Evolutionary conservation across 2,113 vertebrate species (phyloP).

Genomic region (Opisthocomus hoazin): DNA sequence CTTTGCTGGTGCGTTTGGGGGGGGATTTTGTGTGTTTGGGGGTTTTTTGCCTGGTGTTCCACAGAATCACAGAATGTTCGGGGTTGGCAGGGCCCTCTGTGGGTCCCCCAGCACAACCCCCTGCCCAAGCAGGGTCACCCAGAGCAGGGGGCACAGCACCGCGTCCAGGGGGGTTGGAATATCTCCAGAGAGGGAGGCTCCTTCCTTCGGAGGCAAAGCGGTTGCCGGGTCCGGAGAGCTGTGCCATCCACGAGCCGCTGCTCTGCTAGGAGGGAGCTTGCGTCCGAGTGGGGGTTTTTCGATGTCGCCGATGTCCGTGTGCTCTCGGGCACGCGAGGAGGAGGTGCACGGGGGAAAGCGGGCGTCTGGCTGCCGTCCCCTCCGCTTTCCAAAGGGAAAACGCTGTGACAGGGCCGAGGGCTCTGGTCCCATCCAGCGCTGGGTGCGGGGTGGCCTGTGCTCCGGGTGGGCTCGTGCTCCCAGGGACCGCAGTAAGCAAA

Average conservation of each 20-base stretch:
- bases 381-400: background rate
- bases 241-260: accelerated
- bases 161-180: no score
- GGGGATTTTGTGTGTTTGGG: background rate
- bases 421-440: background rate
- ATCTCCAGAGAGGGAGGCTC: no score
- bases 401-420: accelerated
- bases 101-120: no score
- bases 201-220: background rate
- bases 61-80: no score
- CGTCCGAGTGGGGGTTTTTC: background rate
- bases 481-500: no score
- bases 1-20: background rate
- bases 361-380: background rate
- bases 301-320: accelerated
- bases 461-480: background rate
- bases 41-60: background rate
- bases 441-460: background rate
- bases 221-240: accelerated
- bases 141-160: no score
- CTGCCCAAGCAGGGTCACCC: no score
- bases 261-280: background rate
- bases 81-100: no score
- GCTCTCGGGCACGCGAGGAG: background rate
- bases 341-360: background rate